Conservation (phyloP, 2,113 vertebrate genomes). For the Mobula hypostoma region DNA sequence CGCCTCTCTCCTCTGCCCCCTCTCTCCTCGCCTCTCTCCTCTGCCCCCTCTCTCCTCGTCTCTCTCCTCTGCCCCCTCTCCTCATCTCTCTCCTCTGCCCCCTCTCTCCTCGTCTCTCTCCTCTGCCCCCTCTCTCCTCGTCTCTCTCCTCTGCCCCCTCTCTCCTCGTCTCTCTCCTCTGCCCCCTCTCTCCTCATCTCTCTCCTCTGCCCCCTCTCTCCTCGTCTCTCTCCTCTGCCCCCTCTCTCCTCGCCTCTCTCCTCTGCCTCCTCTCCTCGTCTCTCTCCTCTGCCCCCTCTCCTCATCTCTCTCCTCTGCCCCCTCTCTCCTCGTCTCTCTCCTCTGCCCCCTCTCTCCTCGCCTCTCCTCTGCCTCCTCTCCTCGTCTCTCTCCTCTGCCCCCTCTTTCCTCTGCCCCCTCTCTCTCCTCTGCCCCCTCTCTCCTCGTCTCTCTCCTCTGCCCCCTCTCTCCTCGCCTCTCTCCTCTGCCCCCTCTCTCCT, state of each 20-base stretch:
- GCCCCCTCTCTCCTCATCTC: neutral
- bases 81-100: too few species aligned
- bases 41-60: too few species aligned
- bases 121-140: too few species aligned
- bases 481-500: too few species aligned
- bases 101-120: too few species aligned
- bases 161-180: slow-evolving; percentile 8
- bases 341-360: neutral
- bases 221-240: too few species aligned
- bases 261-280: neutral
- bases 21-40: too few species aligned
- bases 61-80: too few species aligned
- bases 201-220: too few species aligned
- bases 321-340: neutral
- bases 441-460: too few species aligned
- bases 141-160: neutral
- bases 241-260: neutral
- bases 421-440: slow-evolving; percentile 37
- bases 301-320: neutral
- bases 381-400: slow-evolving; percentile 23
- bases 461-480: too few species aligned
- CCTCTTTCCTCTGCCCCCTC: slow-evolving; percentile 38
- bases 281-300: neutral
- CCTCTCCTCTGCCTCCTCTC: neutral
- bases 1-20: too few species aligned